A percentile compares a stretch with the other conserved stretches of the same genome.
phyloP scores from a whole-genome alignment of 1,140 invertebrate genomes.

The Parapsyche elsis region DNA sequence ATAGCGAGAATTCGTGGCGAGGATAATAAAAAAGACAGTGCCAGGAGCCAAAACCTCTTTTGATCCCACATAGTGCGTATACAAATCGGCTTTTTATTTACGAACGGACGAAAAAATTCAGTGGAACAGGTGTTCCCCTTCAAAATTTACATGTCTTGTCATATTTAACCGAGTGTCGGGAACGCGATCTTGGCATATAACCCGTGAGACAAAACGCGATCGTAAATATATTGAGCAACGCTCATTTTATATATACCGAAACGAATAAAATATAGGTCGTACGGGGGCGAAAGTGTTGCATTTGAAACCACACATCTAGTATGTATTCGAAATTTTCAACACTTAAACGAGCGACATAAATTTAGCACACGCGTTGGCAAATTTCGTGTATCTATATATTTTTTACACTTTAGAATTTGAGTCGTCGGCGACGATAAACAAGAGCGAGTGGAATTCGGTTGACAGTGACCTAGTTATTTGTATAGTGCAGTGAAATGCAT shows the following conservation, averaged over 20 bases:
- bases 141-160: too few species aligned
- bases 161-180: too few species aligned
- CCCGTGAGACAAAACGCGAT: neutral
- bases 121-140: too few species aligned
- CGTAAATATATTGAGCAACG: neutral
- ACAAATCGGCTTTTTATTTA: too few species aligned
- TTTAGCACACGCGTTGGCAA: neutral
- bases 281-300: neutral
- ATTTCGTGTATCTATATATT: neutral
- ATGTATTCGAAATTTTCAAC: neutral
- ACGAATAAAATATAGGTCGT: neutral
- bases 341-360: neutral
- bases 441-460: neutral
- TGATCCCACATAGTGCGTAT: too few species aligned
- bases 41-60: too few species aligned
- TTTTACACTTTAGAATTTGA: too few species aligned
- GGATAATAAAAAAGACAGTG: too few species aligned
- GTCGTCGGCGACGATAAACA: too few species aligned
- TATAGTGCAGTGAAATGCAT: too few species aligned
- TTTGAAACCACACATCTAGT: neutral
- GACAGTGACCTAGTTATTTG: constrained; percentile 12
- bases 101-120: too few species aligned
- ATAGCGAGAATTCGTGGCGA: too few species aligned
- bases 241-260: neutral
- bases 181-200: neutral